Evolutionary conservation across 2,113 vertebrate genomes (phyloP), one percentile per base, ranked within the genome.

Genomic region (Atractosteus spatula): DNA sequence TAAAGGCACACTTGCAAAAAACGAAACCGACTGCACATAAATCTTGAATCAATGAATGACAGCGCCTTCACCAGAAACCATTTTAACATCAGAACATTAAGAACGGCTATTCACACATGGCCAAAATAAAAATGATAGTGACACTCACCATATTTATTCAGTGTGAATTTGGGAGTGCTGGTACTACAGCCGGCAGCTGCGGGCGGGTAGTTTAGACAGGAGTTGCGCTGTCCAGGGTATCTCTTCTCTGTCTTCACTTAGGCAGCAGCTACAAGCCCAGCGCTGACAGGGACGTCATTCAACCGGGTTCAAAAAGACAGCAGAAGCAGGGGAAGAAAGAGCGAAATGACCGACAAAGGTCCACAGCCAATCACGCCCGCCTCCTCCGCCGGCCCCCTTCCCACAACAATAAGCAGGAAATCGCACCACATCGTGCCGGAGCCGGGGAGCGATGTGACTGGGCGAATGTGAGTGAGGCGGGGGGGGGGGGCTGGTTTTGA

Each of bases 361-460:
- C 41, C n/a, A 41, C 41, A 55, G 43, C 74, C 74, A 76, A 76
- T 76, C 70, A 68, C n/a, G 65, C 41, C 47, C 17, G 57, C 55
- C 66, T 65, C 51, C 59, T 42, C 12, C 0, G 29, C 10, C 45
- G 59, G 66, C 66, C 41, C n/a, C 29, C 17, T 56, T 71, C 70
- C 70, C 72, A 61, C 70, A 56, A 55, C 51, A 41, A 61, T 41
- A 45, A 51, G 61, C 41, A 68, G 65, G 51, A 41, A 47, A 76
- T 76, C 74, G 70, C 71, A 72, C 70, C 74, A 76, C 69, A 51
- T 4, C 17, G 55, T 61, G 59, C 57, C 13, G 57, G 65, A 41
- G 59, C 43, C 7, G 70, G 41, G 66, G n/a, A 57, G 29, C 41
- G n/a, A 17, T 41, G 44, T 69, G 56, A 76, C 44, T 72, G 66